Percentiles rank a stretch among this genome's conserved stretches.
Evolutionary conservation across 2,797 vertebrate species (phyloP).

Genomic region (Chelon auratus): DNA sequence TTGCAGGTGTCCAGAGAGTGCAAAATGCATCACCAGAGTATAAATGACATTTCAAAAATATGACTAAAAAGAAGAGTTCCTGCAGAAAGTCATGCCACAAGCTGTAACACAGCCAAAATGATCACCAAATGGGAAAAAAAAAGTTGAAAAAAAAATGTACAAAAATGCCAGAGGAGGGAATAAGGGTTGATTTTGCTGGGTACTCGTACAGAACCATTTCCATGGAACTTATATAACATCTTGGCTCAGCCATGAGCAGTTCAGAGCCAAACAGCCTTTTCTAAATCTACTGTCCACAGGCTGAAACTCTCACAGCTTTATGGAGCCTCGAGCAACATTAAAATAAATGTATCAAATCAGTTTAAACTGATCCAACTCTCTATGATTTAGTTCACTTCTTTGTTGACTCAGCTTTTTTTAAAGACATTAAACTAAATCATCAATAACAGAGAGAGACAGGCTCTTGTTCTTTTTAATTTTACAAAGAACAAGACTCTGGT

Average conservation of each 20-base stretch:
- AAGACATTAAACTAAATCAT: constrained; percentile 4
- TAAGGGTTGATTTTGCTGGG: constrained; percentile 1
- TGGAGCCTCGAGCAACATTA: background rate
- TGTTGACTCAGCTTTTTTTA: constrained; percentile 4
- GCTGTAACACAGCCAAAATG: too few species aligned
- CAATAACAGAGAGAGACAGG: background rate
- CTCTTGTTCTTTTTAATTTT: too few species aligned
- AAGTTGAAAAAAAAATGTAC: too few species aligned
- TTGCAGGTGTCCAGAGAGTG: too few species aligned
- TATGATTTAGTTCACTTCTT: constrained; percentile 5
- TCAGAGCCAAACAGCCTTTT: constrained; percentile 2
- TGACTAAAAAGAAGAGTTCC: too few species aligned
- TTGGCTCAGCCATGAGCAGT: constrained; percentile 11
- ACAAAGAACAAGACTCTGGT: too few species aligned
- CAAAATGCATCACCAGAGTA: too few species aligned
- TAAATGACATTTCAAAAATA: too few species aligned
- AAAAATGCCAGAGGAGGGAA: too few species aligned
- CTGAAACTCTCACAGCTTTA: background rate
- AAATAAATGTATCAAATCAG: background rate
- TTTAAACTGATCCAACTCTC: constrained; percentile 4
- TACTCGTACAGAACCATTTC: constrained; percentile 13
- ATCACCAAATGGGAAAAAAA: too few species aligned
- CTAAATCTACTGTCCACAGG: background rate
- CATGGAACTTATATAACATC: constrained; percentile 18
- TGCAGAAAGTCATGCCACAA: too few species aligned